Percentiles rank a stretch among this genome's conserved stretches.
Conservation (phyloP, 1,140 invertebrate genomes). For the Apis dorsata region DNA sequence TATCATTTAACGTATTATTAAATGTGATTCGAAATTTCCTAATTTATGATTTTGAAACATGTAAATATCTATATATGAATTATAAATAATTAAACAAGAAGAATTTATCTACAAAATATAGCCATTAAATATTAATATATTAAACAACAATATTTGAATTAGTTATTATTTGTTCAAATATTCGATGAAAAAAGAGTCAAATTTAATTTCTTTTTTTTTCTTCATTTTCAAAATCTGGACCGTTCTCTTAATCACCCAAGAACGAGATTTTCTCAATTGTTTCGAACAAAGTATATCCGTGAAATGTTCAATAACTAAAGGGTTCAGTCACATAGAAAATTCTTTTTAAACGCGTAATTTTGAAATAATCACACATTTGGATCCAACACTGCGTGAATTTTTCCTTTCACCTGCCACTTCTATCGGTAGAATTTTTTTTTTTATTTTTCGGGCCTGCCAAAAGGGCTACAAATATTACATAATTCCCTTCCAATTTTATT, state of each 20-base stretch:
- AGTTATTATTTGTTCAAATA: background rate
- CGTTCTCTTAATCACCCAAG: too few relatives aligned
- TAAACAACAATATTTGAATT: background rate
- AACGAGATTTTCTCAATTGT: background rate
- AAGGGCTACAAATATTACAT: background rate
- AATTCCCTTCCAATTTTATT: background rate
- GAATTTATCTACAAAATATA: background rate
- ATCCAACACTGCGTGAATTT: background rate
- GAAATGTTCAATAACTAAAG: background rate
- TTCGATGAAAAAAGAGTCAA: background rate
- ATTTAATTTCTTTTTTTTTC: background rate
- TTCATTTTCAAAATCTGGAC: background rate
- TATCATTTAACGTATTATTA: background rate
- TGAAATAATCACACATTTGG: background rate
- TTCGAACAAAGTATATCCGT: background rate
- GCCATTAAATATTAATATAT: background rate
- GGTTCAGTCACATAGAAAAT: background rate
- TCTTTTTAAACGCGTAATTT: background rate
- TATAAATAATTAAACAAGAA: background rate
- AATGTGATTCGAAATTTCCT: background rate
- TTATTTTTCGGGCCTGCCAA: background rate
- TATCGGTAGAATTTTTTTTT: background rate
- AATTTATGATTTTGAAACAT: background rate
- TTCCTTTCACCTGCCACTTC: background rate
- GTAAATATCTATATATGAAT: background rate